Base-by-base conservation (phyloP, 2,888 invertebrate genomes). In the Rhagonycha fulva region DNA sequence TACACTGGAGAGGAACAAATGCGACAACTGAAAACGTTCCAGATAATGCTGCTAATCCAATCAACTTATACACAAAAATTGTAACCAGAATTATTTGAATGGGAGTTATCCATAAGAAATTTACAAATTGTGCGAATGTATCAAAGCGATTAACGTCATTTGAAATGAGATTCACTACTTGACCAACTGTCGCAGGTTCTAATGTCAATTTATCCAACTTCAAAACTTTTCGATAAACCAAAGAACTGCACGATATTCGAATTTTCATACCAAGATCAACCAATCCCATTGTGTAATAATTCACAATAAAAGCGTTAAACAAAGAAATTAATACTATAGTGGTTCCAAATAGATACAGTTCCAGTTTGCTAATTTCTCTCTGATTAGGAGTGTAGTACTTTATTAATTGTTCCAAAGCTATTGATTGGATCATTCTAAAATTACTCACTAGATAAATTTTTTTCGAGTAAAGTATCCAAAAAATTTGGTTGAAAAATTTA, bases 131-230 rank as follows among this genome's bases (percentile, higher is more conserved):
- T 30, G 93, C 90, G 9, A 93, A 93, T 88, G 94, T 91, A 87
- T 97, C 97, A 87, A 97, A 96, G 75, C 96, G 89, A 81, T 93
- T 94, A 0, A 96, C 96, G 87, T 98, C 97, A 74, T 96, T 97
- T 0, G 96, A 96, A 78, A 97, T 78, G 61, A 87, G 80, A 80
- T 87, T 87, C 66, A 87, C 85, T 82, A 87, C 84, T 81, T 87
- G 86, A 86, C 89, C 98, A 82, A 92, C 95, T 87, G 89, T 94
- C 0, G 97, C 97, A 86, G 96, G 93, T 7, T 94, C 94, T 69
- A 97, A 88, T 1, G 97, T 95, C 7, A 93, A 93, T 86, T 94
- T 94, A 76, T 95, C 95, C 66, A 97, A 88, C 79, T 90, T 89
- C 12, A 87, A 76, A 12, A 85, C 81, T 81, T 97, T 97, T 85